Evolutionary conservation across 2,113 vertebrate genomes (phyloP).

Genomic region (Grammomys surdaster): DNA sequence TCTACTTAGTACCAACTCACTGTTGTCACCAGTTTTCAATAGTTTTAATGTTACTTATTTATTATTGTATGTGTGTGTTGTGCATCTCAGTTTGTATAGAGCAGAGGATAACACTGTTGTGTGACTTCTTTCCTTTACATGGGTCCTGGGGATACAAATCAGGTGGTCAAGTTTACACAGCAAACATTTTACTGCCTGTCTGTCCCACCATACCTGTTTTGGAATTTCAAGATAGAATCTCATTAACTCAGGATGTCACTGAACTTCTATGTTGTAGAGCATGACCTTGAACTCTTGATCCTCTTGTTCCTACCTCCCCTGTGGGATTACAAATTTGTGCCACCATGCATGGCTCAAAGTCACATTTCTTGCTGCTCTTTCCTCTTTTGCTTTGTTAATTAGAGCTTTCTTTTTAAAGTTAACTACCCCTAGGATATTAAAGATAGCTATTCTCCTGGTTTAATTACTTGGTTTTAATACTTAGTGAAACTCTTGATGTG

Average conservation of each 20-base stretch:
- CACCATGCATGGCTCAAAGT: not conserved
- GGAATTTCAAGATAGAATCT: not conserved
- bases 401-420: not conserved
- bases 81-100: not conserved
- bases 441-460: not conserved
- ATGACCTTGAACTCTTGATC: not conserved
- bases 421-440: not conserved
- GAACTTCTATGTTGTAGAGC: not conserved
- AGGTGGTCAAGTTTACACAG: not conserved
- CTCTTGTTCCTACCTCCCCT: not conserved
- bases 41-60: not conserved
- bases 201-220: too few species aligned
- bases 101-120: not conserved
- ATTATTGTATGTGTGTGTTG: not conserved
- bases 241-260: not conserved
- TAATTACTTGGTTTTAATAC: not conserved
- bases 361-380: not conserved
- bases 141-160: too few species aligned
- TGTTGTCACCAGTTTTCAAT: not conserved
- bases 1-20: not conserved
- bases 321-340: not conserved
- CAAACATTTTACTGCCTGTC: not conserved
- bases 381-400: not conserved
- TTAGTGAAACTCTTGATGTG: not conserved
- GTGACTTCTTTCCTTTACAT: not conserved